Evolutionary conservation across 2,113 vertebrate genomes (phyloP).

Genomic region (Apteryx owenii): DNA sequence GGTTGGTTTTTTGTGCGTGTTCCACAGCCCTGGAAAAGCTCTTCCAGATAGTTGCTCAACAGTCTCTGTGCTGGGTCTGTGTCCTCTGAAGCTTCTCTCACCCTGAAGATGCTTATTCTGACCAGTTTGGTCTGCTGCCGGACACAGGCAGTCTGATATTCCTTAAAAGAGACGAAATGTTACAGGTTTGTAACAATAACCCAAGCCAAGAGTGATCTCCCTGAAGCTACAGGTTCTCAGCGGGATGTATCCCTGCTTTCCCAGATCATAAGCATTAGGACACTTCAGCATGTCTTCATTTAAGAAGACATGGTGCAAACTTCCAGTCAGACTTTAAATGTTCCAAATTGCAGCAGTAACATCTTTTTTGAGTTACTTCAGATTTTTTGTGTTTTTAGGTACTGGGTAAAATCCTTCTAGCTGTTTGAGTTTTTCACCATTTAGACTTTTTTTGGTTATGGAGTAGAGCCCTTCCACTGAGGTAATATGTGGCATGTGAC

Average conservation of each 20-base stretch:
- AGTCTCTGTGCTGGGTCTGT: too few relatives aligned
- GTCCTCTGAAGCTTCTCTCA: too few relatives aligned
- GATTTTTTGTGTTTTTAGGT: not conserved
- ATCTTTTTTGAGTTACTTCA: not conserved
- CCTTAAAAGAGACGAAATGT: not conserved
- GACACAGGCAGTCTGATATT: fast-evolving
- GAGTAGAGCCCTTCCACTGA: not conserved
- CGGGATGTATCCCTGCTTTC: not conserved
- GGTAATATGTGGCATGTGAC: not conserved
- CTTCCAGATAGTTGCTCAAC: too few relatives aligned
- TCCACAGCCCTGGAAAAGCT: too few relatives aligned
- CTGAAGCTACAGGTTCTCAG: not conserved
- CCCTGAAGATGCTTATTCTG: too few relatives aligned
- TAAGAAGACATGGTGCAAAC: not conserved
- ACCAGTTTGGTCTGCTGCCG: not conserved
- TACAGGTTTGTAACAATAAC: not conserved
- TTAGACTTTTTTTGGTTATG: not conserved
- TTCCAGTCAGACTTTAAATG: not conserved
- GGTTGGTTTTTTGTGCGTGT: too few relatives aligned
- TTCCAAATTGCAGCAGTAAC: not conserved
- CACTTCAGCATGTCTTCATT: not conserved
- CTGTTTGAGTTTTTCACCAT: not conserved
- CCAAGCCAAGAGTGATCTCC: not conserved
- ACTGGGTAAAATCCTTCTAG: not conserved
- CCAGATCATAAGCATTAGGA: not conserved